Evolutionary conservation across 2,888 invertebrate species (phyloP), one percentile per base, ranked within the genome.

Genomic region (Drosophila colorata): DNA sequence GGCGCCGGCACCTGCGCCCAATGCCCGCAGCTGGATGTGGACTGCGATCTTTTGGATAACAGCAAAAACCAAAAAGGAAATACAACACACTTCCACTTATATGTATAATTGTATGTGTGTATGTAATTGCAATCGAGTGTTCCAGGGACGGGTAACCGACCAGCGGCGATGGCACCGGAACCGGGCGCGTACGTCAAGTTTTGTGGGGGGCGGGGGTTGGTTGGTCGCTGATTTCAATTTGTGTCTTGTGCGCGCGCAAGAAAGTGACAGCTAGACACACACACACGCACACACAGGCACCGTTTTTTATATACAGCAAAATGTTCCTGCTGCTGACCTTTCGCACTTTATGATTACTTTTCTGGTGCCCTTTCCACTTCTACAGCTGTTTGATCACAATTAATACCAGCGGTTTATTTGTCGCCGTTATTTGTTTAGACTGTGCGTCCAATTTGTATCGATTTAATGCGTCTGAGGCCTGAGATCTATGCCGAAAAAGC

Each of bases 271-370:
- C 88, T 87, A 83, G 85, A 88, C 78, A 69, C 74, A 66, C 61
- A 76, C 46, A 60, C 56, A 58, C 40, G 63, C 59, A 68, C 31
- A 51, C 53, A 59, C 58, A 48, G 51, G 25, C 57, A 57, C 58
- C 65, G 65, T 46, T 68, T 69, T 46, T 69, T 46, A 63, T 68
- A 78, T 63, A 74, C 78, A 72, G 63, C 55, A 49, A 69, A 76
- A 71, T 65, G 74, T 85, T 78, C 82, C 69, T 76, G 51, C 70
- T 63, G 91, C 91, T 90, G 90, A 90, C 91, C 91, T 90, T 91
- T 91, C 84, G 72, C 84, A 90, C 88, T 91, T 90, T 84, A 74
- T 79, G 77, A 76, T 89, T 79, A 80, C 76, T 85, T 89, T 89
- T 78, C 73, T 75, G 55, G 61, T 74, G 68, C 70, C 74, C 71